Evolutionary conservation across 2,888 invertebrate species (phyloP).

Genomic region (Sarcophaga carnaria): DNA sequence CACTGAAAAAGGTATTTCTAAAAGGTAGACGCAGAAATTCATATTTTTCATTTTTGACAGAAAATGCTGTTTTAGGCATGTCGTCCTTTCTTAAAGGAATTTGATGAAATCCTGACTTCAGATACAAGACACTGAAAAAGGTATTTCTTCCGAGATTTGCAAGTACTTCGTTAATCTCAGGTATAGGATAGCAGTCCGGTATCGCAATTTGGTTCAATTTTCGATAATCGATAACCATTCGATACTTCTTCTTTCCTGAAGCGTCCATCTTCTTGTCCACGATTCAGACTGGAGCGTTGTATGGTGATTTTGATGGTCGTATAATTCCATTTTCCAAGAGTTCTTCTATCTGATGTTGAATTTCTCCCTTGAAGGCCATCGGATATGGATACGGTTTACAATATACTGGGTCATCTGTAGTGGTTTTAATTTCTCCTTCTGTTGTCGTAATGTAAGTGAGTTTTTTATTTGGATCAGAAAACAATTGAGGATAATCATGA

Average conservation of each 20-base stretch:
- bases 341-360: conserved; percentile 1
- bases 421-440: not conserved
- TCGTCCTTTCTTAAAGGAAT: not conserved
- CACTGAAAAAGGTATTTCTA: too few relatives aligned
- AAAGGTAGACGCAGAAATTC: too few relatives aligned
- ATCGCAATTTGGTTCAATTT: not conserved
- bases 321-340: not conserved
- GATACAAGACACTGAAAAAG: not conserved
- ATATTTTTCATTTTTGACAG: too few relatives aligned
- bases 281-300: not conserved
- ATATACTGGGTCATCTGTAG: conserved; percentile 6
- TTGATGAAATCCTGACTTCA: not conserved
- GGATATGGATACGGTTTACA: conserved; percentile 47
- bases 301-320: not conserved
- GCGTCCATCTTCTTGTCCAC: not conserved
- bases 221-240: conserved; percentile 6
- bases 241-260: not conserved
- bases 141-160: not conserved
- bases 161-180: not conserved
- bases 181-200: not conserved
- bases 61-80: too few relatives aligned
- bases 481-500: too few relatives aligned
- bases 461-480: too few relatives aligned
- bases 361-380: conserved; percentile 22
- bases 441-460: too few relatives aligned